phyloP scores from a whole-genome alignment of 1,140 invertebrate species.

The Polypedilum vanderplanki region DNA sequence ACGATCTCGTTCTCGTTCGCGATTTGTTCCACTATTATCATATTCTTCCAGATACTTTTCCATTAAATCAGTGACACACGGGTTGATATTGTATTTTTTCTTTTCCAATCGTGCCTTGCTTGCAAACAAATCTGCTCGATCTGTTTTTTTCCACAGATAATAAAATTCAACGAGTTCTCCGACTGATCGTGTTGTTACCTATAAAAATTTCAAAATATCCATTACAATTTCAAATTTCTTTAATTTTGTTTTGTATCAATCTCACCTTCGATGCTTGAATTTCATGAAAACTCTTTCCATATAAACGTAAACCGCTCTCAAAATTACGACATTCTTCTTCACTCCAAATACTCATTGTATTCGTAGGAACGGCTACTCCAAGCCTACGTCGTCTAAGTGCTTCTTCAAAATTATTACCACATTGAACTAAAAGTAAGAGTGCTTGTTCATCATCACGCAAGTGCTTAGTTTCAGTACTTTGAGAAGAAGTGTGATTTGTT shows the following conservation, averaged over 20 bases:
- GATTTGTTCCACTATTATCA: conserved; percentile 44
- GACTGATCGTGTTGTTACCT: conserved; percentile 87
- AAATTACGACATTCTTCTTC: conserved; percentile 97
- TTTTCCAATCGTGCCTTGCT: conserved; percentile 77
- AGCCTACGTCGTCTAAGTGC: conserved; percentile 77
- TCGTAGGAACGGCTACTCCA: conserved; percentile 62
- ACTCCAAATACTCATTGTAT: conserved; percentile 84
- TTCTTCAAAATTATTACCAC: conserved; percentile 90
- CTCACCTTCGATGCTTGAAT: conserved; percentile 89
- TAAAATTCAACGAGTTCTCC: conserved; percentile 97
- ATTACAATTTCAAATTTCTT: conserved; percentile 15
- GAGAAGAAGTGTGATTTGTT: conserved; percentile 39
- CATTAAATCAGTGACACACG: conserved; percentile 80
- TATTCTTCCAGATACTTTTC: conserved; percentile 78
- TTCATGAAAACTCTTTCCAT: conserved; percentile 93
- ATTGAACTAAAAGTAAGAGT: conserved; percentile 83
- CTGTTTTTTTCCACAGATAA: conserved; percentile 98
- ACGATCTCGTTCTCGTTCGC: conserved; percentile 36
- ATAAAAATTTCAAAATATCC: conserved; percentile 21
- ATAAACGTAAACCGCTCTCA: conserved; percentile 84
- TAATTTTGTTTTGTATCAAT: conserved; percentile 28
- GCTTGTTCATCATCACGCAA: conserved; percentile 92
- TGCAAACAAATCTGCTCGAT: conserved; percentile 85
- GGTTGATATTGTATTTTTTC: conserved; percentile 80
- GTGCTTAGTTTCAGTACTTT: conserved; percentile 68